Percentiles rank a stretch among this genome's conserved stretches.
These are phyloP conservation scores for Takifugu flavidus DNA, from an alignment of 2,113 vertebrate species.

Conservation along the genomic window DNA sequence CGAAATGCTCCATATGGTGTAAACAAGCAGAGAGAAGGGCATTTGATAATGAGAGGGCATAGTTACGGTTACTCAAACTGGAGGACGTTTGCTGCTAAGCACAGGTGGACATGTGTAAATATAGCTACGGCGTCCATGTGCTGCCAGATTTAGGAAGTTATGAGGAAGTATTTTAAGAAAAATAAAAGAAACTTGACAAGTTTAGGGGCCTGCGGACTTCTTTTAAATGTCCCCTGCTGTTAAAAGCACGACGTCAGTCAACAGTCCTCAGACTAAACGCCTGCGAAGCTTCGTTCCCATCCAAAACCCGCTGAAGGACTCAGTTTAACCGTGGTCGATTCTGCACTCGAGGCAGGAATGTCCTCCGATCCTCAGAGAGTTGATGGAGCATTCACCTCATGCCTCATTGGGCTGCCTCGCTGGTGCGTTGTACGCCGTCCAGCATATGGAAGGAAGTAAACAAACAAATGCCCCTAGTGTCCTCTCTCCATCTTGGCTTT, in stretches of 20 bases:
- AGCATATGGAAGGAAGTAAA: slow-evolving; percentile 66
- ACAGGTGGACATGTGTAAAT: slow-evolving; percentile 15
- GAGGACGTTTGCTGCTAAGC: slow-evolving; percentile 29
- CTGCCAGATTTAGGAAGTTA: no score
- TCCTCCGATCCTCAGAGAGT: slow-evolving; percentile 46
- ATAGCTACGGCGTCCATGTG: neutral
- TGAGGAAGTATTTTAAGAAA: no score
- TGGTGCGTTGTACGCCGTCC: slow-evolving; percentile 63
- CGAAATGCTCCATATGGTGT: slow-evolving; percentile 54
- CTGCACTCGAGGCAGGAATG: slow-evolving; percentile 36
- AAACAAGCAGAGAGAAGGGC: slow-evolving; percentile 54
- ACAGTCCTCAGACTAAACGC: neutral
- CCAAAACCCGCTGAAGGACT: slow-evolving; percentile 16
- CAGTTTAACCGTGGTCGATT: slow-evolving; percentile 36
- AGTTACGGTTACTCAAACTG: slow-evolving; percentile 40
- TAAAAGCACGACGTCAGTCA: no score
- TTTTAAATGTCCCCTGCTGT: neutral
- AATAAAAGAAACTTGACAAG: no score
- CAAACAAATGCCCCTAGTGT: slow-evolving; percentile 63
- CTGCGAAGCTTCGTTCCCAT: slow-evolving; percentile 12
- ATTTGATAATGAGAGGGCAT: slow-evolving; percentile 51
- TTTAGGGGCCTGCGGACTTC: no score
- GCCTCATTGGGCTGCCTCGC: slow-evolving; percentile 68
- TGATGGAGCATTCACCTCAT: slow-evolving; percentile 59
- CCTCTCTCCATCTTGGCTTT: slow-evolving; percentile 58